phyloP scores from a whole-genome alignment of 1,140 invertebrate genomes.

The Caenorhabditis remanei region DNA sequence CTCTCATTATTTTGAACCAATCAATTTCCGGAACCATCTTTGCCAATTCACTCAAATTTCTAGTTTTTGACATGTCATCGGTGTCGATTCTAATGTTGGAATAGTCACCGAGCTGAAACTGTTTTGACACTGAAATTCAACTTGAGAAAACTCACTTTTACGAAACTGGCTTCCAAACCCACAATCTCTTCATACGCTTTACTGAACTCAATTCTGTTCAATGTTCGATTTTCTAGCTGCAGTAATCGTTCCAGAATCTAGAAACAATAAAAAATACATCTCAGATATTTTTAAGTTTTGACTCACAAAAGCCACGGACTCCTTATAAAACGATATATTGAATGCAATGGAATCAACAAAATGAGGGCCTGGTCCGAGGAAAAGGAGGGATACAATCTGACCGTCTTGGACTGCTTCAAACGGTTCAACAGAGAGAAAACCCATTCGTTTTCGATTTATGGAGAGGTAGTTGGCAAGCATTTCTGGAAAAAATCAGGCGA shows the following conservation, averaged over 20 bases:
- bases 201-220: not conserved
- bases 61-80: not conserved
- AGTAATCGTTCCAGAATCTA: not conserved
- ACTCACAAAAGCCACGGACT: constrained; percentile 1
- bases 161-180: not conserved
- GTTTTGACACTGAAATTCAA: not conserved
- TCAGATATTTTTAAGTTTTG: not conserved
- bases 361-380: not conserved
- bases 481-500: not conserved
- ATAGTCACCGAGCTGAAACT: constrained; percentile 21
- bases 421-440: constrained; percentile 14
- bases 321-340: not conserved
- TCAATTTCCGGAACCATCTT: constrained; percentile 2
- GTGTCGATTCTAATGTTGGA: not conserved
- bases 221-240: not conserved
- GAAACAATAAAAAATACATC: not conserved
- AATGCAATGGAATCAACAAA: not conserved
- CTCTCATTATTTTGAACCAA: constrained; percentile 18
- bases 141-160: not conserved
- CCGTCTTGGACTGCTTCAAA: not conserved
- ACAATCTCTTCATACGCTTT: not conserved
- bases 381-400: not conserved
- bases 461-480: constrained; percentile 12
- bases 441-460: constrained; percentile 25
- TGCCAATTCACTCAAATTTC: not conserved